These are phyloP conservation scores for Cryptotis parvus DNA, from an alignment of 2,113 vertebrate genomes.

Conservation along the genomic window DNA sequence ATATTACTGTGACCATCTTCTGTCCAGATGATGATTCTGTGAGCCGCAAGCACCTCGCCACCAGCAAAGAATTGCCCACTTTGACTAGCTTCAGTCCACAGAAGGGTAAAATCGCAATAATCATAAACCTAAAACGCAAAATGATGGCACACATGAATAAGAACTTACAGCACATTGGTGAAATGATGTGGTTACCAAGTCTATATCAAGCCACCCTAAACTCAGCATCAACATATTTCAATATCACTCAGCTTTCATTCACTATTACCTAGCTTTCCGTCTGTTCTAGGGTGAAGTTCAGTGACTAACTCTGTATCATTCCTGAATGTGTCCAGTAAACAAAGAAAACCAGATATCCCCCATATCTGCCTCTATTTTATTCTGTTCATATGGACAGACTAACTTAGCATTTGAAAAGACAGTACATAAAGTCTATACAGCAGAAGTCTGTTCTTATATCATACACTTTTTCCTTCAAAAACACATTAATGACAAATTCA, in stretches of 20 bases:
- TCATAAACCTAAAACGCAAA: constrained; percentile 87
- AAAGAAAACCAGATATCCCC: not conserved
- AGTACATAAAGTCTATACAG: not conserved
- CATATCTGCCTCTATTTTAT: not conserved
- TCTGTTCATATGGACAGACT: not conserved
- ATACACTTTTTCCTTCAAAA: constrained; percentile 18
- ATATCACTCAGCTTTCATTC: too few relatives aligned
- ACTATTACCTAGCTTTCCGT: not conserved
- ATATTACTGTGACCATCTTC: constrained; percentile 89
- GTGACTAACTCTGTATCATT: not conserved
- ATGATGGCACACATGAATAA: not conserved
- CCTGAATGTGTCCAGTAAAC: not conserved
- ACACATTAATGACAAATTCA: not conserved
- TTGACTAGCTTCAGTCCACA: constrained; percentile 85
- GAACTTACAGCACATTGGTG: not conserved
- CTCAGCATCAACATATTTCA: not conserved
- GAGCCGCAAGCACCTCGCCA: constrained; percentile 88
- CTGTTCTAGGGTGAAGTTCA: not conserved
- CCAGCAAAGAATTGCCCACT: constrained; percentile 86
- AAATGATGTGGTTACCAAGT: not conserved
- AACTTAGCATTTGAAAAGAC: not conserved
- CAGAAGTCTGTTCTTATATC: not conserved
- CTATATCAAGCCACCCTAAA: not conserved
- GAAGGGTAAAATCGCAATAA: constrained; percentile 90
- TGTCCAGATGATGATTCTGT: constrained; percentile 90